phyloP scores from a whole-genome alignment of 2,113 vertebrate species.

The Cercopithecus mona region DNA sequence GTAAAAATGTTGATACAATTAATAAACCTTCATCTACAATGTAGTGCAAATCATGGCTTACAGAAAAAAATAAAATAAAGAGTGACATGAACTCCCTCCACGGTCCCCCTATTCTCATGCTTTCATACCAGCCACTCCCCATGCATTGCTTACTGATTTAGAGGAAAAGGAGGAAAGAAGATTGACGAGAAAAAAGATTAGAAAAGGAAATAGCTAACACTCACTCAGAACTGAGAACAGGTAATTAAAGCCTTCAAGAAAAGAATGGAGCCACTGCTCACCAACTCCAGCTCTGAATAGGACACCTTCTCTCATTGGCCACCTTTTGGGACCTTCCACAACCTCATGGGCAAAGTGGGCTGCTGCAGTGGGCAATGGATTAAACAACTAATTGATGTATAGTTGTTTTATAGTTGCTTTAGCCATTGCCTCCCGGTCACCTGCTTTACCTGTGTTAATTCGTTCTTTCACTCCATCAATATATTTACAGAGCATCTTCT shows the following conservation, averaged over 20 bases:
- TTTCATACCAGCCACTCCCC: neutral
- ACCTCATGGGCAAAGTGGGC: neutral
- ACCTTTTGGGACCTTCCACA: neutral
- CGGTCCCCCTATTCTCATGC: neutral
- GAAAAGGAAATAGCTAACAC: neutral
- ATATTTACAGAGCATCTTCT: neutral
- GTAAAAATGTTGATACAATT: neutral
- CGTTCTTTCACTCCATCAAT: neutral
- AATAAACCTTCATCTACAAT: neutral
- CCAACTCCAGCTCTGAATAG: neutral
- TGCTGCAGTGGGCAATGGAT: neutral
- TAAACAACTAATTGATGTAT: neutral
- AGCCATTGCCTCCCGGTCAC: too few relatives aligned
- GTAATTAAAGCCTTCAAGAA: neutral
- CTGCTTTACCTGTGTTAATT: too few relatives aligned
- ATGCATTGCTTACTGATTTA: neutral
- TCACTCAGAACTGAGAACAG: neutral
- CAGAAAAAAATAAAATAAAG: neutral
- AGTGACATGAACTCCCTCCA: neutral
- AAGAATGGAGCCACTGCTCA: neutral
- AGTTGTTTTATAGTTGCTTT: too few relatives aligned
- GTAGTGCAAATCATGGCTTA: neutral
- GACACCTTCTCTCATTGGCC: neutral
- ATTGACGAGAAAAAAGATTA: neutral
- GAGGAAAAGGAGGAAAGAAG: neutral